These are phyloP conservation scores for Sesamia nonagrioides DNA, from an alignment of 1,140 invertebrate species.

Conservation along the genomic window DNA sequence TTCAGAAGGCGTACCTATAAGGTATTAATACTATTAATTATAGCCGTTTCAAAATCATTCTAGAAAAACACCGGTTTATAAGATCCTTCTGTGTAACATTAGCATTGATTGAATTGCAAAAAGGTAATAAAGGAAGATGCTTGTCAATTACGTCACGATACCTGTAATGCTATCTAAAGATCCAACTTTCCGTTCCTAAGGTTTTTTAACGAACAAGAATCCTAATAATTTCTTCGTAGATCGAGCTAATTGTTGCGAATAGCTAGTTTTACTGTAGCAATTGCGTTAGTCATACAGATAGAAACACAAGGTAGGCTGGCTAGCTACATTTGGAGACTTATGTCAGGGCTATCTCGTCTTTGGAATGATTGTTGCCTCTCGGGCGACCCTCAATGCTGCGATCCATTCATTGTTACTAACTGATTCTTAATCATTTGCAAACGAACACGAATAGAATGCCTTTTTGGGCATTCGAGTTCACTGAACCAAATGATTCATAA, in stretches of 20 bases:
- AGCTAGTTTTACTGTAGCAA: slow-evolving; percentile 26
- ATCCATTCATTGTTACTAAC: slow-evolving; percentile 69
- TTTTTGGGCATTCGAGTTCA: slow-evolving; percentile 66
- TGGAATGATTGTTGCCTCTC: slow-evolving; percentile 59
- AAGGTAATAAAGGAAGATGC: slow-evolving; percentile 31
- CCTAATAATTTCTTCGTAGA: slow-evolving; percentile 29
- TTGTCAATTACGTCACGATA: slow-evolving; percentile 51
- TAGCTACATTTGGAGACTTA: slow-evolving; percentile 84
- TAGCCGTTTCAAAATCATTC: slow-evolving; percentile 19
- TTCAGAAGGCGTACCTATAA: slow-evolving; percentile 16
- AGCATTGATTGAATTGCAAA: slow-evolving; percentile 31
- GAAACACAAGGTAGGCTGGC: slow-evolving; percentile 81
- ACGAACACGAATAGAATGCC: slow-evolving; percentile 54
- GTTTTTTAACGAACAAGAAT: slow-evolving; percentile 55
- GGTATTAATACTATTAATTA: slow-evolving; percentile 2
- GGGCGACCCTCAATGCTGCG: slow-evolving; percentile 58
- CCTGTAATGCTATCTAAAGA: slow-evolving; percentile 58
- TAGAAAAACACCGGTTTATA: neutral
- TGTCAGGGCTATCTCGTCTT: slow-evolving; percentile 82
- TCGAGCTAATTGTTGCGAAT: slow-evolving; percentile 16
- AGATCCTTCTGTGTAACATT: neutral
- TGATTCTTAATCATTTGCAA: slow-evolving; percentile 61
- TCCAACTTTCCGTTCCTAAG: slow-evolving; percentile 32
- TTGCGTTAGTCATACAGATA: slow-evolving; percentile 75
- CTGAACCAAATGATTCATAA: slow-evolving; percentile 73